Base-by-base conservation (phyloP, 2,888 invertebrate species). In the Dolomedes plantarius region DNA sequence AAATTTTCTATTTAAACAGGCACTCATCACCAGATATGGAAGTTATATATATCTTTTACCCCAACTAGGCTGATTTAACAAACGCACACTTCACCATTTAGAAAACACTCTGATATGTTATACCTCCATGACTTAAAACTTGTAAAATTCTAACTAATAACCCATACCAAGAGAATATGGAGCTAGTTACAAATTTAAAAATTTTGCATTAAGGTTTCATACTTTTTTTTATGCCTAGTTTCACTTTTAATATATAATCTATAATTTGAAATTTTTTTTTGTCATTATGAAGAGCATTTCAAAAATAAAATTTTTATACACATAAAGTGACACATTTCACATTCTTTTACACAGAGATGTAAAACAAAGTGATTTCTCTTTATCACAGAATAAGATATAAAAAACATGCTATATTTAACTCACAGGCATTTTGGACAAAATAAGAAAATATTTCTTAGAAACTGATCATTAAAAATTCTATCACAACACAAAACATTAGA, bases 21-120 rank as follows among this genome's bases (percentile, higher is more conserved):
- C 71, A 71, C 71, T 71, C 71, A 16, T n/a, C 32, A 39, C 46
- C 28, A 46, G 71, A 69, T 69, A 69, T 69, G 69, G 36, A 69
- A 69, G 36, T 36, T 5, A 7, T 36, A 6, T 36, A 36, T 7
- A 36, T n/a, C n/a, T n/a, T n/a, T n/a, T n/a, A 46, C 46, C 5
- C 16, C 16, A 7, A 46, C 16, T 7, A 11, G 2, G 16, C 46
- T 46, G 16, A 46, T 46, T 6, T 46, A 46, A 46, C 46, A 46
- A 46, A 46, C 16, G 2, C 16, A 16, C 46, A 13, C 9, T 5
- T 36, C 36, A 36, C 9, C 9, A 36, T 36, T 36, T 36, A 36
- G 36, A 36, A n/a, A 36, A 36, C 36, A 36, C 36, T 36, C 36
- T 36, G 36, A 36, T 36, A 36, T 36, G 36, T 36, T 36, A 9